phyloP scores from a whole-genome alignment of 2,888 invertebrate species.

The Melieria omissa region DNA sequence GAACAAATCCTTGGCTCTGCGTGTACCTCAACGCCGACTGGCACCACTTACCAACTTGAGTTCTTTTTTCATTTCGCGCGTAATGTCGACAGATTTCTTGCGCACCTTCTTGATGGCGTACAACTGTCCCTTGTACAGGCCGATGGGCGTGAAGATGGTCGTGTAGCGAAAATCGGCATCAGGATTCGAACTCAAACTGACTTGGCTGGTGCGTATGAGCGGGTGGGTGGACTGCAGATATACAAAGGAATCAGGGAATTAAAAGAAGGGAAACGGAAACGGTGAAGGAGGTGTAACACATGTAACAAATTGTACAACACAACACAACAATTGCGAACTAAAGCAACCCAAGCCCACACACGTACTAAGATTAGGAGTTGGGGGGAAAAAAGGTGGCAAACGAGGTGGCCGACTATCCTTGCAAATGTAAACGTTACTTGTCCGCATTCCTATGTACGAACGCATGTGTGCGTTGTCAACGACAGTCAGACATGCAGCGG shows the following conservation, averaged over 20 bases:
- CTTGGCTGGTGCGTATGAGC: slow-evolving; percentile 84
- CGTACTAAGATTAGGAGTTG: neutral
- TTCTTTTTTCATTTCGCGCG: slow-evolving; percentile 90
- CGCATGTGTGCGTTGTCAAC: slow-evolving; percentile 12
- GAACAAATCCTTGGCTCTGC: neutral
- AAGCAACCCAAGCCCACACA: neutral
- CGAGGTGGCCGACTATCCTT: neutral
- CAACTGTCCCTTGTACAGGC: slow-evolving; percentile 86
- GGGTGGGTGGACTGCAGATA: slow-evolving; percentile 70
- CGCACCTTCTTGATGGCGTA: slow-evolving; percentile 88
- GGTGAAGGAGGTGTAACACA: too few relatives aligned
- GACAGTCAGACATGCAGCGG: neutral
- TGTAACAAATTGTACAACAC: neutral
- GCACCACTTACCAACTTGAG: slow-evolving; percentile 79
- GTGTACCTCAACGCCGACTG: too few relatives aligned
- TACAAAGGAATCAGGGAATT: neutral
- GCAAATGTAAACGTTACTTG: too few relatives aligned
- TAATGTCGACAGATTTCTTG: slow-evolving; percentile 88
- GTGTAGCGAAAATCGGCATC: slow-evolving; percentile 91
- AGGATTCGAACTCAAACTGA: slow-evolving; percentile 91
- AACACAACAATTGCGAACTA: neutral
- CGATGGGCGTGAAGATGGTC: slow-evolving; percentile 90
- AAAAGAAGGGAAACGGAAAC: neutral
- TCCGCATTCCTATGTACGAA: neutral
- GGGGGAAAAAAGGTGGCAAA: neutral